Evolutionary conservation across 2,888 invertebrate genomes (phyloP).

Genomic region (Aleiodes alternator): DNA sequence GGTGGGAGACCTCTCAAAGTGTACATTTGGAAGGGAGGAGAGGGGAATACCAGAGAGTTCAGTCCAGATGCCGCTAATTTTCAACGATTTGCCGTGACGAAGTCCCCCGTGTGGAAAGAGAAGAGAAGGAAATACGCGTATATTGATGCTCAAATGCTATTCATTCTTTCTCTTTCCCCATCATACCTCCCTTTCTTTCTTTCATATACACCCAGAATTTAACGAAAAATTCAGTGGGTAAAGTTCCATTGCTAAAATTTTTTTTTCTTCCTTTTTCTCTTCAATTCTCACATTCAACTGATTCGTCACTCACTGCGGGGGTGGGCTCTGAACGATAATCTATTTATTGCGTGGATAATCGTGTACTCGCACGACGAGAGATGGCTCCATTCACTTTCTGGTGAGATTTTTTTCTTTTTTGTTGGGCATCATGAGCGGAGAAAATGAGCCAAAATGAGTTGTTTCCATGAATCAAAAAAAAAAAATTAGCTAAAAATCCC

Average conservation of each 20-base stretch:
- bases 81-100: constrained; percentile 67
- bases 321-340: constrained; percentile 68
- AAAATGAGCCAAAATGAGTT: neutral
- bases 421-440: neutral
- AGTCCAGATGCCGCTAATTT: constrained; percentile 67
- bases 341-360: constrained; percentile 72
- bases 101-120: constrained; percentile 52
- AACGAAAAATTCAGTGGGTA: constrained; percentile 22
- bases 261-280: constrained; percentile 42
- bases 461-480: no score
- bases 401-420: constrained; percentile 3
- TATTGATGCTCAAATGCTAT: constrained; percentile 33
- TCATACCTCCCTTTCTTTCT: neutral
- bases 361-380: constrained; percentile 51
- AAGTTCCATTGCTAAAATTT: constrained; percentile 57
- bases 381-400: constrained; percentile 49
- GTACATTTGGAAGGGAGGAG: neutral
- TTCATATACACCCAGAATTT: constrained; percentile 8
- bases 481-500: no score
- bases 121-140: constrained; percentile 47
- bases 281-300: constrained; percentile 56
- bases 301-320: constrained; percentile 66
- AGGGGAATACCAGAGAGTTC: neutral
- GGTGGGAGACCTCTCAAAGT: constrained; percentile 7
- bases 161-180: no score